phyloP scores from a whole-genome alignment of 2,797 vertebrate genomes.

The Pristis pectinata region DNA sequence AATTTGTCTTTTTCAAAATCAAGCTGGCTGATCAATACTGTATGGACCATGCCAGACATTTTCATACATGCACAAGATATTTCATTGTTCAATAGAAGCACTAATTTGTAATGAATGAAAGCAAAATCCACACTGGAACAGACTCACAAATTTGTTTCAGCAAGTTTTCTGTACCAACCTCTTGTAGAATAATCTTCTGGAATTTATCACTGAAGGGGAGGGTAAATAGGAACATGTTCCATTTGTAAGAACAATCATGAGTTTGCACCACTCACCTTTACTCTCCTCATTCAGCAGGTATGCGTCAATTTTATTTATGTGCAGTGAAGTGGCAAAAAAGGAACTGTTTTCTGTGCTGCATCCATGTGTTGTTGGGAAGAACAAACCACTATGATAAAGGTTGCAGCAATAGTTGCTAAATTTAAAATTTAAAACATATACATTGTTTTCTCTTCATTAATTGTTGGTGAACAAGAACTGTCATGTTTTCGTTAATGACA shows the following conservation, averaged over 20 bases:
- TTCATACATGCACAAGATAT: background rate
- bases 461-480: no score
- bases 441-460: background rate
- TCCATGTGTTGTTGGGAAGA: background rate
- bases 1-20: background rate
- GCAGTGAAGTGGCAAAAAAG: background rate
- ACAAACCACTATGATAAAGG: background rate
- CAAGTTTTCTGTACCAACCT: background rate
- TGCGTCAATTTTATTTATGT: background rate
- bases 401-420: background rate
- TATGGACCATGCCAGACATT: background rate
- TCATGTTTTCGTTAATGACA: background rate
- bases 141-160: no score
- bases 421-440: background rate
- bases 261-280: background rate
- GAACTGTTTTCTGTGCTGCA: background rate
- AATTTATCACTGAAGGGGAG: background rate
- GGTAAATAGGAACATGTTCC: background rate
- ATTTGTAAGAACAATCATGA: background rate
- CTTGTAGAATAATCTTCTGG: background rate
- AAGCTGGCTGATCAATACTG: background rate
- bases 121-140: background rate
- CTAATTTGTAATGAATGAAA: background rate
- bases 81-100: background rate
- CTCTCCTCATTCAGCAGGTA: background rate